Evolutionary conservation across 2,888 invertebrate genomes (phyloP), one percentile per base, ranked within the genome.

Genomic region (Agriotes lineatus): DNA sequence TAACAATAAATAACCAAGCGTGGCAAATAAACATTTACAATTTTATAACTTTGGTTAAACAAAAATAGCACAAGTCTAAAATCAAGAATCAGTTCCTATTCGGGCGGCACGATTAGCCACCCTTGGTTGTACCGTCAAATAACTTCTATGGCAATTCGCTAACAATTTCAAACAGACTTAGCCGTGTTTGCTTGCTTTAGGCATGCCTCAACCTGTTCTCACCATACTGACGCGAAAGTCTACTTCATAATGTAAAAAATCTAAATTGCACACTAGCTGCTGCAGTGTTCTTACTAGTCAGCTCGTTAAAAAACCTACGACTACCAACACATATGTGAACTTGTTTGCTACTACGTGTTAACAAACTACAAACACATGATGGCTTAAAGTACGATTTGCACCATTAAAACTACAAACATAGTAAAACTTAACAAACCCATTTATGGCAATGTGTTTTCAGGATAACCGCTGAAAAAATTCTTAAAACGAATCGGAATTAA

Each of bases 11-110:
- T n/a, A 39, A 1, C 2, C 9, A 42, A n/a, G 1, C 16, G 16
- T 42, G 16, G 42, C 14, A 42, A 42, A 42, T 18, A 42, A 39
- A 39, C 3, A 18, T 42, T 42, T 25, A 25, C 7, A 25, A 25
- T 16, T 42, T 42, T 18, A 14, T 18, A 16, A 42, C 42, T 42
- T 42, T 42, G 42, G 42, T 42, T 16, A 42, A 42, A 42, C 16
- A 42, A 42, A 42, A 1, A 42, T 14, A 42, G 16, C 14, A 42
- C 14, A 42, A 42, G 16, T 42, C 16, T 14, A 1, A 18, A 42
- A 37, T 37, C 14, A 37, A 37, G 14, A 42, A 42, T 42, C 42
- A 42, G 42, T 42, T 42, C 42, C 14, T 14, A 37, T n/a, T 37
- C 1, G 14, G 18, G 42, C 2, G 16, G 9, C 14, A 1, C 6